A percentile compares a stretch with the other conserved stretches of the same genome.
These are phyloP conservation scores for Dryocosmus kuriphilus DNA, from an alignment of 2,888 invertebrate genomes.

Conservation along the genomic window DNA sequence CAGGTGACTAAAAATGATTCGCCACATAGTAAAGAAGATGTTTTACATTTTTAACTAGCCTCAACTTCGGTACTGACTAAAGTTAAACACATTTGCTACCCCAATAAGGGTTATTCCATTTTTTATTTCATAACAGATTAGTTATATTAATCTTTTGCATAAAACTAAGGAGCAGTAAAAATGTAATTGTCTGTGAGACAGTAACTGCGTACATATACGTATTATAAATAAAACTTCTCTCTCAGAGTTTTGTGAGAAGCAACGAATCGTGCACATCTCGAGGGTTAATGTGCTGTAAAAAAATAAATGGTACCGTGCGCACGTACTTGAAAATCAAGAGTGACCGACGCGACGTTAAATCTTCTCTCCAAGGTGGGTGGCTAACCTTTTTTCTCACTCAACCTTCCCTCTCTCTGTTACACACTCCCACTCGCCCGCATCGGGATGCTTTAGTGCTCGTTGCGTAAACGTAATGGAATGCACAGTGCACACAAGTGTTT, in stretches of 20 bases:
- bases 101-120: neutral
- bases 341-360: conserved; percentile 34
- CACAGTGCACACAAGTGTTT: conserved; percentile 76
- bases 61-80: neutral
- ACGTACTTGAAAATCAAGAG: conserved; percentile 60
- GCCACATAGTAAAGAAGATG: no score
- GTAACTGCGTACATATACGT: neutral
- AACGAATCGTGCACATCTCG: neutral
- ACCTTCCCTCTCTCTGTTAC: conserved; percentile 51
- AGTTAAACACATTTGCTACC: neutral
- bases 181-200: neutral
- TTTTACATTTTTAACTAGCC: neutral
- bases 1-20: no score
- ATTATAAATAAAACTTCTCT: conserved; percentile 6
- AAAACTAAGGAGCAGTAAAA: neutral
- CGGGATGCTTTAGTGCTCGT: conserved; percentile 52
- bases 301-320: conserved; percentile 42
- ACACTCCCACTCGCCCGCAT: conserved; percentile 52
- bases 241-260: conserved; percentile 1
- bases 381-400: conserved; percentile 51
- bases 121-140: neutral
- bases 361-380: conserved; percentile 2
- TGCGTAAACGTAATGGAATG: conserved; percentile 76
- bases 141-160: neutral
- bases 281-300: conserved; percentile 9